Conservation (phyloP, 92 coral and sea anemone species). For the Parazoanthus atlanticus region DNA sequence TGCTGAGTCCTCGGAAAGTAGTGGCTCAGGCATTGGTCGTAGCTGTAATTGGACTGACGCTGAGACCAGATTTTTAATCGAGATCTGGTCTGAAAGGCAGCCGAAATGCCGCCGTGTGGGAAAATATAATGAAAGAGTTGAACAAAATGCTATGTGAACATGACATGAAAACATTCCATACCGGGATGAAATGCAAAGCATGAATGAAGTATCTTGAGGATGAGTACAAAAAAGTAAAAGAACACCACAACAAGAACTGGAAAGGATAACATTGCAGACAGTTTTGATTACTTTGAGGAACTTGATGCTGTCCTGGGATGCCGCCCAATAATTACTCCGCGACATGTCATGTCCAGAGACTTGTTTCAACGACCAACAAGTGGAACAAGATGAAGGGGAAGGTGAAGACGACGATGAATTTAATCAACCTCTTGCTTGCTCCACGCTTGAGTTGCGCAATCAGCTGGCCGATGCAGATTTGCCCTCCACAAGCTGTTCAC, state of each 20-base stretch:
- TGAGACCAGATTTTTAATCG: background rate
- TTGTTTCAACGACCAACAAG: background rate
- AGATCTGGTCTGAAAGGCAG: conserved; percentile 9
- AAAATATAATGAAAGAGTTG: background rate
- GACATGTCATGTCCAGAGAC: background rate
- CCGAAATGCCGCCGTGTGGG: conserved; percentile 10
- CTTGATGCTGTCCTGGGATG: conserved; percentile 14
- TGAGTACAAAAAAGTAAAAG: background rate
- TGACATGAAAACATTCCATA: background rate
- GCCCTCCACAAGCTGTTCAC: conserved; percentile 5
- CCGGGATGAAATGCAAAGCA: conserved; percentile 6
- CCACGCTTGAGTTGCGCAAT: background rate
- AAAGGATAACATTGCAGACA: background rate
- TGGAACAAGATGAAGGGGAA: background rate
- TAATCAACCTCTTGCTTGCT: background rate
- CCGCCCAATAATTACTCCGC: conserved; percentile 8
- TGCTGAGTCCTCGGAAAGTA: background rate
- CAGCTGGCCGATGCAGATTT: background rate
- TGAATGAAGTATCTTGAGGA: conserved; percentile 13
- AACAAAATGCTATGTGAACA: conserved; percentile 2
- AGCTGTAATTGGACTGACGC: conserved; percentile 4
- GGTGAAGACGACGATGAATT: background rate
- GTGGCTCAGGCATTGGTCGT: background rate
- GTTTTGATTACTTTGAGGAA: conserved; percentile 9
- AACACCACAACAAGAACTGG: conserved; percentile 13